Conservation (phyloP, 2,888 invertebrate species). For the Dione juno region DNA sequence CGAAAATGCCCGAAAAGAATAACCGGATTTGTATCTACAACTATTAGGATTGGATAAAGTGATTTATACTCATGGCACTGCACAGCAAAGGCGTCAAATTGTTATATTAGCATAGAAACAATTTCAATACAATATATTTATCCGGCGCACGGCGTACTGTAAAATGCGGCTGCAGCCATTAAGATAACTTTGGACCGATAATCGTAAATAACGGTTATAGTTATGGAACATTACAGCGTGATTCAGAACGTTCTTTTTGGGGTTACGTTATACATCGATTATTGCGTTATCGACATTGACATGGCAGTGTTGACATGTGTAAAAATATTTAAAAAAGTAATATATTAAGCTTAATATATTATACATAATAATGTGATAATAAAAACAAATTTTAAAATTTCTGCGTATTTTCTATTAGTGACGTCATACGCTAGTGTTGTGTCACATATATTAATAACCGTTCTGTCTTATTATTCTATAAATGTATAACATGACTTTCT, state of each 20-base stretch:
- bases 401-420: too few relatives aligned
- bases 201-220: conserved; percentile 37
- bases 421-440: too few relatives aligned
- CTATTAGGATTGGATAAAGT: neutral
- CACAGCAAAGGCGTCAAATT: neutral
- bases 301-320: neutral
- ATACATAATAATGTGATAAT: too few relatives aligned
- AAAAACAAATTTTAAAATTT: too few relatives aligned
- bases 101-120: neutral
- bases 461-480: too few relatives aligned
- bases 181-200: conserved; percentile 37
- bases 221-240: conserved; percentile 26
- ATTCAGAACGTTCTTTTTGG: conserved; percentile 4
- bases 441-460: too few relatives aligned
- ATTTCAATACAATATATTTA: conserved; percentile 23
- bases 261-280: neutral
- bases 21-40: neutral
- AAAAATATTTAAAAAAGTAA: neutral
- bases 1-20: neutral
- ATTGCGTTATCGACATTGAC: neutral
- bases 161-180: conserved; percentile 28
- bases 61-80: neutral
- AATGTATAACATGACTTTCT: too few relatives aligned
- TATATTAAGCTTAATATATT: too few relatives aligned
- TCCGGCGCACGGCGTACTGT: neutral